Evolutionary conservation across 1,140 invertebrate genomes (phyloP), one percentile per base, ranked within the genome.

Genomic region (Pogonognathellus flavescens): DNA sequence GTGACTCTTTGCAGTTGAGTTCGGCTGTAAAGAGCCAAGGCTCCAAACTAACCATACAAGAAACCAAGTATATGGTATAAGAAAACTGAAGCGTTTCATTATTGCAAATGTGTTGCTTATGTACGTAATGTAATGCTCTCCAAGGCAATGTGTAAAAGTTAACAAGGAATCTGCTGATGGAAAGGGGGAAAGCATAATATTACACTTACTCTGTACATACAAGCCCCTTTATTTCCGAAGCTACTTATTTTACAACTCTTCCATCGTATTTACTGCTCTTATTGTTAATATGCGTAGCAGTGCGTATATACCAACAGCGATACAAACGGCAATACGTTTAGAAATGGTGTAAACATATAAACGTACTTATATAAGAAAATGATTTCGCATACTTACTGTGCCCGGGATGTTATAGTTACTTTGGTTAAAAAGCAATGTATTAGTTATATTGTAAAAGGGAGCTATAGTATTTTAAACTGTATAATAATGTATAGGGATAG

Each of bases 71-170:
- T n/a, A n/a, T 14, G 31, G 31, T 41, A 41, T 41, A 41, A 41
- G 31, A 41, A 41, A 41, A 41, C 31, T 41, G 31, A 41, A 41
- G 31, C 31, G 31, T 41, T 41, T 41, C 31, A 41, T 41, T 41
- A 41, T 41, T 41, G 31, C 31, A 41, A 41, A 41, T 41, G 31
- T 41, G 31, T 41, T 66, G 60, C 20, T 14, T 25, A 14, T 11
- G 11, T 10, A 20, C 25, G 22, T 66, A 66, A 66, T 31, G 62
- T 14, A 66, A 66, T 22, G 22, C 62, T 49, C 22, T 25, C 25
- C 8, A 41, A 76, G 25, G 31, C 70, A 76, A 76, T 76, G 70
- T 76, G 70, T 76, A 76, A 76, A 76, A 76, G 70, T 76, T 41
- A 76, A 76, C 31, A 76, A 76, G 41, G n/a, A 76, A 76, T 76